phyloP scores from a whole-genome alignment of 2,888 invertebrate species.

The Apamea epomidion region DNA sequence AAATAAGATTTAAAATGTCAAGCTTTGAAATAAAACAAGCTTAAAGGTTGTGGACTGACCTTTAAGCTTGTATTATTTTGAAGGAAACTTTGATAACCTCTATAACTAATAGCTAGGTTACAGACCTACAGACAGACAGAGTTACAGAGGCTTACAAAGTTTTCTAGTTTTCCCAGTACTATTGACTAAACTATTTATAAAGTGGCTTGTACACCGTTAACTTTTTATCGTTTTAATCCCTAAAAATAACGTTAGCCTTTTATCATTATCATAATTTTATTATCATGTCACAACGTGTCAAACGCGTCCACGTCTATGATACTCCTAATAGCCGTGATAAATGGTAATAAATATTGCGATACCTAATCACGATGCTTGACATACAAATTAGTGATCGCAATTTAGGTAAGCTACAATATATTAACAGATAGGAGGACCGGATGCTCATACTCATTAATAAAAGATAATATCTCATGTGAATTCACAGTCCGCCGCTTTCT shows the following conservation, averaged over 20 bases:
- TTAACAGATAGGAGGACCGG: conserved; percentile 21
- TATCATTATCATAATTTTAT: conserved; percentile 16
- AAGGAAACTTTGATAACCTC: not conserved
- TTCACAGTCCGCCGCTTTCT: not conserved
- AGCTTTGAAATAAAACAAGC: not conserved
- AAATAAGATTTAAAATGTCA: not conserved
- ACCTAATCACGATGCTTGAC: conserved; percentile 7
- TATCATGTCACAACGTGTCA: not conserved
- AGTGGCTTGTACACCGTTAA: no score
- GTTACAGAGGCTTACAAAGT: not conserved
- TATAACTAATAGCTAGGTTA: no score
- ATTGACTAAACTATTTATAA: not conserved
- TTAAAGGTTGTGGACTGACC: not conserved
- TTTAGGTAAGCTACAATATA: conserved; percentile 9
- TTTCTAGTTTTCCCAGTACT: not conserved
- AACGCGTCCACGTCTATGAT: not conserved
- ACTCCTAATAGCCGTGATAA: conserved; percentile 1
- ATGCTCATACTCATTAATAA: not conserved
- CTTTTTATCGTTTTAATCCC: no score
- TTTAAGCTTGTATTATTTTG: not conserved
- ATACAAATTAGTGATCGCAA: not conserved
- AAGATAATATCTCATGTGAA: not conserved
- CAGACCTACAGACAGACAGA: no score
- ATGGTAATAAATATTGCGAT: conserved; percentile 16
- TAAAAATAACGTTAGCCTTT: not conserved